These are phyloP conservation scores for Poeciliopsis retropinna DNA, from an alignment of 2,113 vertebrate species.

Conservation along the genomic window DNA sequence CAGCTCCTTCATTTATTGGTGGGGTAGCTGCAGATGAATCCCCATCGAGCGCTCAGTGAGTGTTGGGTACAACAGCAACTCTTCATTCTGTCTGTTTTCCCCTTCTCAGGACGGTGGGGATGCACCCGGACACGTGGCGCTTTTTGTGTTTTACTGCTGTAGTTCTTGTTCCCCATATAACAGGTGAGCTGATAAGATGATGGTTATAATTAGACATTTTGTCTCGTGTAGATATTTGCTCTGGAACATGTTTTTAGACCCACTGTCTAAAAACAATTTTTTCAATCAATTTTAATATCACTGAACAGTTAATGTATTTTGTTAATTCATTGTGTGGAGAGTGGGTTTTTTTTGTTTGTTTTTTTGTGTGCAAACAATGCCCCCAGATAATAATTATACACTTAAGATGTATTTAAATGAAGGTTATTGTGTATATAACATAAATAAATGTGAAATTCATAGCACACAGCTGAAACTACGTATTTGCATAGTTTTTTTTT, in stretches of 20 bases:
- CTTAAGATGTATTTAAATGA: too few relatives aligned
- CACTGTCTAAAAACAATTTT: too few relatives aligned
- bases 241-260: not conserved
- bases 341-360: too few relatives aligned
- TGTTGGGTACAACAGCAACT: not conserved
- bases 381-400: too few relatives aligned
- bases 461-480: too few relatives aligned
- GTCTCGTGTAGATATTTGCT: not conserved
- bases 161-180: constrained; percentile 85
- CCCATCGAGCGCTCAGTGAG: not conserved
- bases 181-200: constrained; percentile 79
- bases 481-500: too few relatives aligned
- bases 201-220: not conserved
- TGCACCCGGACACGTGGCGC: constrained; percentile 85
- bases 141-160: constrained; percentile 90
- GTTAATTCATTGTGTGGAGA: too few relatives aligned
- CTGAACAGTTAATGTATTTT: too few relatives aligned
- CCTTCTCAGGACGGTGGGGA: constrained; percentile 83
- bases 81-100: not conserved
- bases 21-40: constrained; percentile 18
- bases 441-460: too few relatives aligned
- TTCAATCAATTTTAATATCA: too few relatives aligned
- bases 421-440: too few relatives aligned
- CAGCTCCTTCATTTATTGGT: constrained; percentile 92
- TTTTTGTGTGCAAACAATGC: too few relatives aligned